Conservation (phyloP, 2,113 vertebrate genomes). For the Grantiella picta region DNA sequence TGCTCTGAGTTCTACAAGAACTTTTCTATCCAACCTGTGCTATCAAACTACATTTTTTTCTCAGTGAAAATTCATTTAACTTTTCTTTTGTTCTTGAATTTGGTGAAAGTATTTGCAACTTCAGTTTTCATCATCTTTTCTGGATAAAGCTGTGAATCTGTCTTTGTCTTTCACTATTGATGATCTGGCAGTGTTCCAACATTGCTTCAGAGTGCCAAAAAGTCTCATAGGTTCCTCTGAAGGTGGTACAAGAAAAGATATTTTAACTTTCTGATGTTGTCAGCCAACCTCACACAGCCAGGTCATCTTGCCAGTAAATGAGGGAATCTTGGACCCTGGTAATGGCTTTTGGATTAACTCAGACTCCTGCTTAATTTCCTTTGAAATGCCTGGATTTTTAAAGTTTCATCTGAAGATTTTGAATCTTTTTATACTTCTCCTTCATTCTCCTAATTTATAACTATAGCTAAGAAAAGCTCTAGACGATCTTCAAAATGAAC, state of each 20-base stretch:
- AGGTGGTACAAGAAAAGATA: slow-evolving; percentile 31
- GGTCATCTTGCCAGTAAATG: slow-evolving; percentile 38
- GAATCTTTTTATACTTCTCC: not conserved
- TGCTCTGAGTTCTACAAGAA: not conserved
- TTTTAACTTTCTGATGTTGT: slow-evolving; percentile 38
- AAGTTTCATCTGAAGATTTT: not conserved
- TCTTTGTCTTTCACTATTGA: not conserved
- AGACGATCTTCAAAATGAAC: not conserved
- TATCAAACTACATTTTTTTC: not conserved
- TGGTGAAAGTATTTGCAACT: not conserved
- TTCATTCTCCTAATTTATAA: not conserved
- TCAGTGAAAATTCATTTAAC: not conserved
- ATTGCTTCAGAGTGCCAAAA: slow-evolving; percentile 6
- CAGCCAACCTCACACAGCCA: slow-evolving; percentile 20
- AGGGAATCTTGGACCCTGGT: slow-evolving; percentile 25
- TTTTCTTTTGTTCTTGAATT: not conserved
- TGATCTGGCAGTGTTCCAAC: not conserved
- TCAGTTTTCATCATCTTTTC: not conserved
- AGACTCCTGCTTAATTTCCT: not conserved
- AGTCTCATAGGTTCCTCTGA: slow-evolving; percentile 4
- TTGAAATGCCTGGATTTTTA: slow-evolving; percentile 20
- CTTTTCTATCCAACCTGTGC: not conserved
- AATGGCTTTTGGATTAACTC: slow-evolving; percentile 11
- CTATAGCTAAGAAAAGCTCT: not conserved
- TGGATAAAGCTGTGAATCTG: not conserved